Percentiles rank a stretch among this genome's conserved stretches.
Conservation (phyloP, 37 sponge, comb jelly and placozoan genomes). For the Theonella swinhoei region DNA sequence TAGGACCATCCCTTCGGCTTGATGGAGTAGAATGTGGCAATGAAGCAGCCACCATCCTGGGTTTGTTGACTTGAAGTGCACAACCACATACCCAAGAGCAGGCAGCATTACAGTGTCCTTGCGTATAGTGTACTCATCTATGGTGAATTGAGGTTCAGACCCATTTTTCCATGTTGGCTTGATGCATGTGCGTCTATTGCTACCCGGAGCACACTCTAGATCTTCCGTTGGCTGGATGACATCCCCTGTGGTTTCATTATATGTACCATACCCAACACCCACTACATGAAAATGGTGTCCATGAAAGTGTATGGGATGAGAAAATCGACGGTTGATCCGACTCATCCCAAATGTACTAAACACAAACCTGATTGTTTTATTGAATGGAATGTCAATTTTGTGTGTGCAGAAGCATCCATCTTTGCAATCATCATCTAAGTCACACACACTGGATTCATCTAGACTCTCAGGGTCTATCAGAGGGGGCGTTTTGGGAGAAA, state of each 20-base stretch:
- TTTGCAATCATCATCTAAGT: neutral
- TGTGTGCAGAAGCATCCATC: constrained; percentile 13
- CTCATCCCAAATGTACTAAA: constrained; percentile 1
- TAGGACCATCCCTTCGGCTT: constrained; percentile 34
- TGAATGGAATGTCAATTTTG: neutral
- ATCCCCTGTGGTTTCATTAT: constrained; percentile 24
- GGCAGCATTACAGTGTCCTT: constrained; percentile 56
- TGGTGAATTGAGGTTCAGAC: neutral
- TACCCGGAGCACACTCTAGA: neutral
- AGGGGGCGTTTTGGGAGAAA: neutral
- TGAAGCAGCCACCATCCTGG: constrained; percentile 64
- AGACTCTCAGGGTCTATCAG: neutral
- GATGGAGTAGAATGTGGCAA: constrained; percentile 48
- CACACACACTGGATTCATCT: constrained; percentile 6
- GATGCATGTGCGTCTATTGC: neutral
- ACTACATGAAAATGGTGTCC: constrained; percentile 67
- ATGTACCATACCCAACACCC: constrained; percentile 42
- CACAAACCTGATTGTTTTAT: neutral
- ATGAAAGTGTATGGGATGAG: constrained; percentile 72
- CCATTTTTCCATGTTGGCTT: constrained; percentile 1
- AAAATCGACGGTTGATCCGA: neutral
- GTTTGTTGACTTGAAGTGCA: constrained; percentile 40
- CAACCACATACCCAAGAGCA: constrained; percentile 31
- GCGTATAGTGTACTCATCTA: neutral
- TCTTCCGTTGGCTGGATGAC: neutral